These are phyloP conservation scores for Gadus chalcogrammus DNA, from an alignment of 2,113 vertebrate species.

Conservation along the genomic window DNA sequence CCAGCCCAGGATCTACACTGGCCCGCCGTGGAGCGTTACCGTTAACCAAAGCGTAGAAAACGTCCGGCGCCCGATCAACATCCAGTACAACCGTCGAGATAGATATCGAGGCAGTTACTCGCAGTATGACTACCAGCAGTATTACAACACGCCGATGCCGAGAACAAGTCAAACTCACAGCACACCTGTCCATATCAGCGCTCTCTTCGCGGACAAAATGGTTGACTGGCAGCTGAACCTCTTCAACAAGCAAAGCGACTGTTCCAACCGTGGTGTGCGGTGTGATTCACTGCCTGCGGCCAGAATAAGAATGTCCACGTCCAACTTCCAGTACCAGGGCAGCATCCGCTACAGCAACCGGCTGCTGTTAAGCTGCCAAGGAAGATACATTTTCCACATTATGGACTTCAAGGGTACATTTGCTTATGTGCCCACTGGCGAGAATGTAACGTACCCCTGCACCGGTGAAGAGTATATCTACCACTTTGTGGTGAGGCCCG, in stretches of 20 bases:
- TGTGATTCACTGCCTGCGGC: constrained; percentile 52
- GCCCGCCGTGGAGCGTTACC: constrained; percentile 55
- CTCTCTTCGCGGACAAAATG: constrained; percentile 42
- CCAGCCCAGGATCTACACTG: constrained; percentile 71
- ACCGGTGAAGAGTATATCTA: constrained; percentile 43
- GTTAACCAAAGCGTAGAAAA: background rate
- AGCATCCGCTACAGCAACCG: constrained; percentile 62
- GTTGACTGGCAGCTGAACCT: constrained; percentile 55
- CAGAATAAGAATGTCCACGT: background rate
- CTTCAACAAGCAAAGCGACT: constrained; percentile 36
- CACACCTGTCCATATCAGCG: constrained; percentile 67
- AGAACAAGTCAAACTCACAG: too few relatives aligned
- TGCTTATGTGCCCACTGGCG: constrained; percentile 37
- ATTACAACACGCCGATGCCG: too few relatives aligned
- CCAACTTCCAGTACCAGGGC: fast-evolving
- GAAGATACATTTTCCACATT: constrained; percentile 58
- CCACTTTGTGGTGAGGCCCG: constrained; percentile 65
- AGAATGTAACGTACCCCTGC: constrained; percentile 51
- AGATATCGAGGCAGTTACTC: too few relatives aligned
- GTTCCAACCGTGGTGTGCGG: constrained; percentile 35
- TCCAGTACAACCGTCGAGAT: too few relatives aligned
- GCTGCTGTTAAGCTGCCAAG: constrained; percentile 62
- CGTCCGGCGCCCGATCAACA: too few relatives aligned
- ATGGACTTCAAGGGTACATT: constrained; percentile 52
- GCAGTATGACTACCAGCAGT: too few relatives aligned